Evolutionary conservation across 1,140 invertebrate species (phyloP), one percentile per base, ranked within the genome.

Genomic region (Drosophila prosaltans): DNA sequence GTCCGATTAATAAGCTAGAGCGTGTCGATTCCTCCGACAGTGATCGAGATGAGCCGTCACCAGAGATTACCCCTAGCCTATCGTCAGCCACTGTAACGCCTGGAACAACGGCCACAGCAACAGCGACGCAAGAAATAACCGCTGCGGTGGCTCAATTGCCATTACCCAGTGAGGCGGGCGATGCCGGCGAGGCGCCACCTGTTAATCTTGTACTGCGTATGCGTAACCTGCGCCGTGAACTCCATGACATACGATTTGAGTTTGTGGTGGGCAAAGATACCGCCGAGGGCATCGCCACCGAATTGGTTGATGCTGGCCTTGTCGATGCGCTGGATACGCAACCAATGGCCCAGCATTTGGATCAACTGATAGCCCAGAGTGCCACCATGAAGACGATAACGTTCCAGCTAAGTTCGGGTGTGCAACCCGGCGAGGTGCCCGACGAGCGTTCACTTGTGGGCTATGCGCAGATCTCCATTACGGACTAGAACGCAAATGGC

Each of bases 201-300:
- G 93, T 94, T 70, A 97, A 97, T 93, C 93, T 98, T 79, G 97
- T 97, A 7, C 93, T 98, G 68, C 94, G 97, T 92, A 95, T 97
- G 94, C 95, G 96, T 77, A 99, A 99, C 93, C 94, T 96, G 48
- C 96, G 96, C 78, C 94, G 96, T 66, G 98, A 99, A 93, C 93
- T 99, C 41, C 99, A 99, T 93, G 98, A 99, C 91, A 99, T 99
- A 76, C 95, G 98, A 80, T 99, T 99, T 93, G 98, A 99, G 92
- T 99, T 97, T 92, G 95, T 96, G 3, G 95, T 96, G 10, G 97
- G 97, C 2, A 96, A 97, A 93, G 98, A 99, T 92, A 97, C 97
- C 0, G 95, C 98, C 0, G 97, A 99, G 93, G 98, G 98, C 51
- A 98, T 99, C 66, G 97, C 98, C 3, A 94, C 96, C 8, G 98